Evolutionary conservation across 2,888 invertebrate species (phyloP), one percentile per base, ranked within the genome.

Genomic region (Synergus gifuensis): DNA sequence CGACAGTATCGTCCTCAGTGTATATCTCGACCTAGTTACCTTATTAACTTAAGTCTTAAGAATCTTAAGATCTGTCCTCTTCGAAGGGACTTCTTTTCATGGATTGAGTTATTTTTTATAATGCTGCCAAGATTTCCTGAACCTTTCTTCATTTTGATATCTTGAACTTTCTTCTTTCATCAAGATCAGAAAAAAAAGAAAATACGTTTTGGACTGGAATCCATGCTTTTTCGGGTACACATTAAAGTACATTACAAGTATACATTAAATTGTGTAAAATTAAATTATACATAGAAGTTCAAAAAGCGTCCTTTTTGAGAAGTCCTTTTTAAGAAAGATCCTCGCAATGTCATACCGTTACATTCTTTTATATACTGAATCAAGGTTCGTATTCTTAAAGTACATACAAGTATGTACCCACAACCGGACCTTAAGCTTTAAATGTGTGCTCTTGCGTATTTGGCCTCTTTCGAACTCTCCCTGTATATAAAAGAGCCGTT

Each of bases 401-500:
- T 73, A 73, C 54, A 54, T 73, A 54, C 54, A 54, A 54, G 28
- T 40, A 73, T 54, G n/a, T n/a, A 73, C 22, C 54, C 69, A 49
- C 69, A 73, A 73, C 73, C 73, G 54, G 73, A 73, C 73, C 54
- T 73, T 73, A 54, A 73, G 54, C 73, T 54, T 73, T n/a, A 49
- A 73, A 73, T 79, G 77, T 77, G 85, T 85, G 84, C 81, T 76
- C 86, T 86, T 88, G 87, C 87, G 85, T 86, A 86, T 88, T 87
- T 87, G 87, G 86, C 88, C 89, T 89, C 88, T 86, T 89, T 91
- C 88, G 84, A 85, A 85, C 85, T 87, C 86, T 85, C 83, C 77
- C 87, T 87, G 86, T 88, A 88, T 87, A 88, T 87, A 88, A 82
- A 89, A 88, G 83, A 86, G 86, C 88, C 87, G 87, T 85, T 86